A percentile compares a stretch with the other conserved stretches of the same genome.
Evolutionary conservation across 2,797 vertebrate species (phyloP).

Genomic region (Platalea minor): DNA sequence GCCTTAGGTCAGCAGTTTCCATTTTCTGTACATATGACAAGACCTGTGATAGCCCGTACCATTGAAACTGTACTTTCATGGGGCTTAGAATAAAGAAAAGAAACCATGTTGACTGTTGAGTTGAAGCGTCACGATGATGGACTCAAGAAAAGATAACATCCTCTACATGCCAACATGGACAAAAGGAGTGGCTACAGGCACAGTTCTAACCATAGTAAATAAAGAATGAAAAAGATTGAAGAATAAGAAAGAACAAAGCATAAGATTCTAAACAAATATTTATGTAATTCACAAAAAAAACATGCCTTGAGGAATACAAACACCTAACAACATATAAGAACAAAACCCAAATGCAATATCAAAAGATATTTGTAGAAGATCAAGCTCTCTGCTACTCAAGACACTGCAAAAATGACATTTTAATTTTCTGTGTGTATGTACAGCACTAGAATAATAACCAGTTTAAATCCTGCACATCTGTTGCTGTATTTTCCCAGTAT

Average conservation of each 20-base stretch:
- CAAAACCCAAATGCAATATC: background rate
- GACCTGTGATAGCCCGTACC: background rate
- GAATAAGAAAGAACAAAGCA: background rate
- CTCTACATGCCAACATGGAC: background rate
- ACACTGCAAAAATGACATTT: background rate
- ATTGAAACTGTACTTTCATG: background rate
- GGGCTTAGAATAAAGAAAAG: background rate
- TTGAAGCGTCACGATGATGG: background rate
- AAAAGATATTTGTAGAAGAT: background rate
- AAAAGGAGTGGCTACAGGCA: background rate
- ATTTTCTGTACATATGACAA: background rate
- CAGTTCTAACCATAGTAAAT: background rate
- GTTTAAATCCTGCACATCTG: slow-evolving; percentile 6
- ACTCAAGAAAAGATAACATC: background rate
- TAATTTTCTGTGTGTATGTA: background rate
- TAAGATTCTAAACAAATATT: background rate
- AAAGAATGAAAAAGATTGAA: background rate
- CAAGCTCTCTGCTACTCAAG: background rate
- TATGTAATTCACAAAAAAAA: background rate
- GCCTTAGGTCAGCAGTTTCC: background rate
- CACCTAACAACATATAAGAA: background rate
- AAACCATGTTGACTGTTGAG: background rate
- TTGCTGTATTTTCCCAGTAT: background rate
- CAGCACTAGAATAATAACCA: background rate
- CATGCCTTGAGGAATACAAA: background rate